Conservation (phyloP, 2,113 vertebrate genomes). For the Sinocyclocheilus maitianheensis region DNA sequence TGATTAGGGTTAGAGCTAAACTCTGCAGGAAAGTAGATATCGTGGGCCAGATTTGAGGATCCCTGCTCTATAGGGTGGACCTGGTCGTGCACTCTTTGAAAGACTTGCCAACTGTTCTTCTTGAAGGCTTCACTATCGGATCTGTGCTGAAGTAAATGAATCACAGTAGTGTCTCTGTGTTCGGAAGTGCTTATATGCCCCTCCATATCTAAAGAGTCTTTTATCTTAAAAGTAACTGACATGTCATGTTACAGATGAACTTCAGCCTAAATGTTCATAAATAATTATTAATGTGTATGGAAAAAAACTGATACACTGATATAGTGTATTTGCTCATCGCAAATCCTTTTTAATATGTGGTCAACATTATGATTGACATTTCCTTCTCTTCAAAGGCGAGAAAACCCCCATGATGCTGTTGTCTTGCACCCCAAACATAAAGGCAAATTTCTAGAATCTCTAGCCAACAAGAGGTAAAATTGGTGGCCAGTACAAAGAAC, state of each 20-base stretch:
- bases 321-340: neutral
- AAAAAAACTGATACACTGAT: neutral
- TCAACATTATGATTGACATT: neutral
- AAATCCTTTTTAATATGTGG: neutral
- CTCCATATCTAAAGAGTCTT: neutral
- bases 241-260: neutral
- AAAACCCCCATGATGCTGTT: constrained; percentile 91
- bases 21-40: too few species aligned
- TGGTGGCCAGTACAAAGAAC: neutral
- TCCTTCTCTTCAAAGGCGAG: constrained; percentile 77
- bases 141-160: constrained; percentile 89
- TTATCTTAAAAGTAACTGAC: constrained; percentile 6
- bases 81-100: constrained; percentile 97
- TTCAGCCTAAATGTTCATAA: neutral
- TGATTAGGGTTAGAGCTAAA: too few species aligned
- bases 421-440: constrained; percentile 88
- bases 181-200: constrained; percentile 19
- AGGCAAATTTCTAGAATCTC: constrained; percentile 82
- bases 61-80: constrained; percentile 81
- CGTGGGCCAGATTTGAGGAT: too few species aligned
- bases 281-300: neutral
- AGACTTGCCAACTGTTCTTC: constrained; percentile 92
- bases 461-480: constrained; percentile 87
- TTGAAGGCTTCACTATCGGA: constrained; percentile 91
- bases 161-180: constrained; percentile 2